phyloP scores from a whole-genome alignment of 2,888 invertebrate genomes.

The Idaea dimidiata region DNA sequence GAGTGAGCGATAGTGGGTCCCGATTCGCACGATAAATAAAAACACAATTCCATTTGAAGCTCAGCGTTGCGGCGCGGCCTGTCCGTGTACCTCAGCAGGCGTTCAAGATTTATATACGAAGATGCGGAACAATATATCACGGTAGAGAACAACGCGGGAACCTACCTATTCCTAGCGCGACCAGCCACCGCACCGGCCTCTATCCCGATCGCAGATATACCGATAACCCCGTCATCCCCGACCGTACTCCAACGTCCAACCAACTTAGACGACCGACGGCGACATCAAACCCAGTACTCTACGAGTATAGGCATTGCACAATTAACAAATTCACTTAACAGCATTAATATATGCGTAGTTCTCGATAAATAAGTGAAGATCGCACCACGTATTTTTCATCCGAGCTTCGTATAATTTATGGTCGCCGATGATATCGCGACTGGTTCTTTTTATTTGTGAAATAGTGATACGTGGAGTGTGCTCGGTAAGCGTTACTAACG shows the following conservation, averaged over 20 bases:
- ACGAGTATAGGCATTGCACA: constrained; percentile 30
- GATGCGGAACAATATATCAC: constrained; percentile 80
- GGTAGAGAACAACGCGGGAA: constrained; percentile 73
- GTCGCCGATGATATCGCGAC: constrained; percentile 78
- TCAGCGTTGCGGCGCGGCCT: constrained; percentile 67
- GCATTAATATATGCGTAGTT: constrained; percentile 60
- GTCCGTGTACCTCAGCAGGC: constrained; percentile 81
- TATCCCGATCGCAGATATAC: constrained; percentile 55
- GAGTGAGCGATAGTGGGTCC: constrained; percentile 74
- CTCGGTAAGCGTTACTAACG: constrained; percentile 79
- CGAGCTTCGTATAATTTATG: constrained; percentile 76
- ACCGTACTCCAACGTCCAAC: constrained; percentile 47
- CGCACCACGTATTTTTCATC: constrained; percentile 77
- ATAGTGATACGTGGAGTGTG: constrained; percentile 80
- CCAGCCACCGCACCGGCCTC: constrained; percentile 73
- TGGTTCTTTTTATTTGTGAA: constrained; percentile 80
- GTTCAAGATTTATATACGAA: constrained; percentile 78
- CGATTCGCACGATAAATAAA: constrained; percentile 80
- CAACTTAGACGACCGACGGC: constrained; percentile 35
- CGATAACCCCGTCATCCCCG: constrained; percentile 47
- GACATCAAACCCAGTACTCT: constrained; percentile 22
- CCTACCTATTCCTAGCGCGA: constrained; percentile 77
- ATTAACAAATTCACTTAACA: constrained; percentile 56
- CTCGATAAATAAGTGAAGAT: constrained; percentile 74
- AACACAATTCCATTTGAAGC: constrained; percentile 80